A percentile compares a stretch with the other conserved stretches of the same genome.
Conservation (phyloP, 37 sponge, comb jelly and placozoan species). For the Corticium candelabrum region DNA sequence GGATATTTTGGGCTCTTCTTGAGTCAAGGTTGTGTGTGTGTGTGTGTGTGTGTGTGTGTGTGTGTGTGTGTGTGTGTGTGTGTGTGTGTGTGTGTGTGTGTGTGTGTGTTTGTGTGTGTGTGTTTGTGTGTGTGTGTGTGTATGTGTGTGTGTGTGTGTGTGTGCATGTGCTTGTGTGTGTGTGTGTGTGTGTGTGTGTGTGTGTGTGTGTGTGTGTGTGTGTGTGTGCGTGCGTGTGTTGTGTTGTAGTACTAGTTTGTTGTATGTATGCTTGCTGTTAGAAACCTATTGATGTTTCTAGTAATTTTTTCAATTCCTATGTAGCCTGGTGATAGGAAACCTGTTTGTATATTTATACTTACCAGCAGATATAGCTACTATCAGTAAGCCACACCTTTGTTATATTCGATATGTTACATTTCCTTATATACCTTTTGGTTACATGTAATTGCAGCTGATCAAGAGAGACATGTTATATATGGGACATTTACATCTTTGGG, state of each 20-base stretch:
- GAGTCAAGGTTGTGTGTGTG: slow-evolving; percentile 44
- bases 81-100: slow-evolving; percentile 11
- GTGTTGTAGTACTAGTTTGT: not conserved
- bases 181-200: too few species aligned
- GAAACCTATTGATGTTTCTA: not conserved
- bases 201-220: too few species aligned
- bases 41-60: not conserved
- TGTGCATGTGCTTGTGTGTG: too few species aligned
- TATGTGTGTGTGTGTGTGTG: too few species aligned
- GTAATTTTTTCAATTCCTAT: not conserved
- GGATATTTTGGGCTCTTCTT: slow-evolving; percentile 85
- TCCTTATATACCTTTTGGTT: too few species aligned
- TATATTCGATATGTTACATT: too few species aligned
- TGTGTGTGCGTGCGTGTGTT: too few species aligned
- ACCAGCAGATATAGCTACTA: not conserved
- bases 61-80: slow-evolving; percentile 13
- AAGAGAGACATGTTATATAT: not conserved
- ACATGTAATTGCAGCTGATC: not conserved
- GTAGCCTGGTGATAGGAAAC: slow-evolving; percentile 48
- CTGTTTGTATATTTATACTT: not conserved
- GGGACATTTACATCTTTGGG: not conserved
- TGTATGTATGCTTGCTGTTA: too few species aligned
- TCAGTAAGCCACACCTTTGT: not conserved
- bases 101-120: too few species aligned
- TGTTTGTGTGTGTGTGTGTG: too few species aligned